phyloP scores from a whole-genome alignment of 2,888 invertebrate species.

The Patella pellucida region DNA sequence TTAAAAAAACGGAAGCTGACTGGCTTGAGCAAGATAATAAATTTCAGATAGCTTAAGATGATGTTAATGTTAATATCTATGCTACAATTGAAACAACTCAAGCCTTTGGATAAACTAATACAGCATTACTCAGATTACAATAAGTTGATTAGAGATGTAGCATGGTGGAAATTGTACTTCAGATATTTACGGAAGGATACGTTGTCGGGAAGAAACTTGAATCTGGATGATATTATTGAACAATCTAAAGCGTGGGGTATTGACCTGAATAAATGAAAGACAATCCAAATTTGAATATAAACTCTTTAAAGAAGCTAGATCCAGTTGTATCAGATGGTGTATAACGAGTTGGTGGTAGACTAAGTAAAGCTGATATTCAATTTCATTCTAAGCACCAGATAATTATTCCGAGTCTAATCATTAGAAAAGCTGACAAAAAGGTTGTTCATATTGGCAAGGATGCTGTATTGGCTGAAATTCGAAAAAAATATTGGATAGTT shows the following conservation, averaged over 20 bases:
- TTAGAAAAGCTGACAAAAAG: conserved; percentile 15
- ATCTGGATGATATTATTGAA: too few species aligned
- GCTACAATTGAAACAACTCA: not conserved
- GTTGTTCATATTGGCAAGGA: conserved; percentile 14
- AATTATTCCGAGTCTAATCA: conserved; percentile 14
- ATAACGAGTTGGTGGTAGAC: not conserved
- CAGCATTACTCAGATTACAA: too few species aligned
- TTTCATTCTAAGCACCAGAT: conserved; percentile 17
- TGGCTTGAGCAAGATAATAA: not conserved
- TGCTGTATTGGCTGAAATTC: not conserved
- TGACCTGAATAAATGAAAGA: too few species aligned
- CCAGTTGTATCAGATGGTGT: too few species aligned
- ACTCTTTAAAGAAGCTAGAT: too few species aligned
- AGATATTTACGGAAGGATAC: too few species aligned
- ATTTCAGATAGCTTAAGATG: not conserved
- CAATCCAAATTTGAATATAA: too few species aligned
- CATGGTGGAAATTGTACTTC: too few species aligned
- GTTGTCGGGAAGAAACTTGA: too few species aligned
- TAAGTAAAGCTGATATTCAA: not conserved
- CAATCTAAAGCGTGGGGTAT: too few species aligned
- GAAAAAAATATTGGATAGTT: conserved; percentile 21
- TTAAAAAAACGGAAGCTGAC: not conserved
- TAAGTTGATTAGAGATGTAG: too few species aligned
- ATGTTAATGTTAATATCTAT: not conserved
- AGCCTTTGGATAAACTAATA: too few species aligned